Evolutionary conservation across 2,888 invertebrate genomes (phyloP).

Genomic region (Pyrochroa serraticornis): DNA sequence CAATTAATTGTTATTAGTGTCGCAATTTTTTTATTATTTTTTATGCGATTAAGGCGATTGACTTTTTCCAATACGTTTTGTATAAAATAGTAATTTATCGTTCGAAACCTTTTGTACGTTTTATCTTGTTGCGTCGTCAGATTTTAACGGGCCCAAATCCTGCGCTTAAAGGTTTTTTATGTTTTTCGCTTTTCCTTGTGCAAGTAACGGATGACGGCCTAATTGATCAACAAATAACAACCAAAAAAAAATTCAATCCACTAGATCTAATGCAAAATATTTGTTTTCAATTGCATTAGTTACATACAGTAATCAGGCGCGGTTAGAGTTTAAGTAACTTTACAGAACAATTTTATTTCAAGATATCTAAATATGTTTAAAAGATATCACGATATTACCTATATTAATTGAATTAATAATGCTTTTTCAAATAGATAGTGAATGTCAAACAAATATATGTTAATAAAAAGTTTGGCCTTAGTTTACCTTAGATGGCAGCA

Average conservation of each 20-base stretch:
- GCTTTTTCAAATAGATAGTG: slow-evolving; percentile 45
- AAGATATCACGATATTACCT: slow-evolving; percentile 43
- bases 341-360: slow-evolving; percentile 34
- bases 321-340: slow-evolving; percentile 31
- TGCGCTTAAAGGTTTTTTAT: slow-evolving; percentile 10
- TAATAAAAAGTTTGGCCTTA: slow-evolving; percentile 42
- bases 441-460: slow-evolving; percentile 44
- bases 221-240: neutral
- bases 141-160: slow-evolving; percentile 10
- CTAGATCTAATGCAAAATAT: slow-evolving; percentile 29
- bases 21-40: slow-evolving; percentile 12
- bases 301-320: neutral
- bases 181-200: neutral
- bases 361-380: slow-evolving; percentile 52
- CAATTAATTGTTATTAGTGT: slow-evolving; percentile 13
- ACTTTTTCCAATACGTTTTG: slow-evolving; percentile 11
- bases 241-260: neutral
- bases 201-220: neutral
- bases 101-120: neutral
- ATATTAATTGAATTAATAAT: slow-evolving; percentile 33
- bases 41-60: slow-evolving; percentile 11
- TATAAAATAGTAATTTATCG: slow-evolving; percentile 23
- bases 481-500: too few species aligned
- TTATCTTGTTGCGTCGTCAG: slow-evolving; percentile 9
- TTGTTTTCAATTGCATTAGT: slow-evolving; percentile 31